These are phyloP conservation scores for Actinia equina DNA, from an alignment of 64 coral and sea anemone genomes.

Conservation along the genomic window DNA sequence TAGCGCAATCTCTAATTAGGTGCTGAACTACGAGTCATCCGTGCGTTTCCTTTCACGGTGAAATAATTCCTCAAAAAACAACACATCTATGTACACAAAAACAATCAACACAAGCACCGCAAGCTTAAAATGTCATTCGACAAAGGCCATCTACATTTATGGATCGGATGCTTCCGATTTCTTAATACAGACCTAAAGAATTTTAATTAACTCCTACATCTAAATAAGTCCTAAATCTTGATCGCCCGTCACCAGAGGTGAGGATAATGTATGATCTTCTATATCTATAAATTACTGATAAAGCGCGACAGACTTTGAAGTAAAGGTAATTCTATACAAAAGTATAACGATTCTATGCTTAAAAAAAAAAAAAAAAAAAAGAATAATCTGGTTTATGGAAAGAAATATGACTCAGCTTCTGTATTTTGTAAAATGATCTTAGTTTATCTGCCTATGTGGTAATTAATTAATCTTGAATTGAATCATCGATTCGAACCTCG, in stretches of 20 bases:
- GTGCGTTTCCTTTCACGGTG: not conserved
- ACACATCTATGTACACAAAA: not conserved
- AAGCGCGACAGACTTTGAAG: not conserved
- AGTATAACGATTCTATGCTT: too few relatives aligned
- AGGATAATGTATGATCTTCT: not conserved
- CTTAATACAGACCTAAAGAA: not conserved
- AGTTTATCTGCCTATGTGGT: not conserved
- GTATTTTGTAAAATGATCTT: not conserved
- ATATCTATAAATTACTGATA: constrained; percentile 6
- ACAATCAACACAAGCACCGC: not conserved
- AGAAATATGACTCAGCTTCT: not conserved
- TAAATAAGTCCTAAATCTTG: not conserved
- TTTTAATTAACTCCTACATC: not conserved
- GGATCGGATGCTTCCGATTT: not conserved
- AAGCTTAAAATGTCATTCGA: not conserved
- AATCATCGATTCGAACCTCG: not conserved
- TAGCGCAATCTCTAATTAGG: not conserved
- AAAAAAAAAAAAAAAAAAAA: not conserved
- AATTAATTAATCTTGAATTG: not conserved
- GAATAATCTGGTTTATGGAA: not conserved
- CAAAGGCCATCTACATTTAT: not conserved
- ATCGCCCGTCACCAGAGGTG: not conserved
- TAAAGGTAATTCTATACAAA: not conserved
- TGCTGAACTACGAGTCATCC: not conserved
- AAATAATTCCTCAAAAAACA: not conserved